Conservation (phyloP, 2,113 vertebrate genomes). For the Acinonyx jubatus region DNA sequence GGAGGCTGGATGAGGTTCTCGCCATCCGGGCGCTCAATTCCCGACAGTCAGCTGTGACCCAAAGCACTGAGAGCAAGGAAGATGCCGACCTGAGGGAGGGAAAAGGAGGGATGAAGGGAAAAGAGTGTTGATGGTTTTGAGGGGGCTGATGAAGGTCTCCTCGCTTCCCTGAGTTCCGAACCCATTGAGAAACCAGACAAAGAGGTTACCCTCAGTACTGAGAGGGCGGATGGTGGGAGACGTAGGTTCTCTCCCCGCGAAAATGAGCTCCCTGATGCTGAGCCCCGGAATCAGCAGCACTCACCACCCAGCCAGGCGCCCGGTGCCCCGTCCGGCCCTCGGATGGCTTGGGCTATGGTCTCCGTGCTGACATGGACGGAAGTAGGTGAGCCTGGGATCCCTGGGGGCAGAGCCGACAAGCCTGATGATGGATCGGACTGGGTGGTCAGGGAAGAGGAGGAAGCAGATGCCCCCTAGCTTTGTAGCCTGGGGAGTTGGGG, state of each 20-base stretch:
- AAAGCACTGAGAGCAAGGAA: too few relatives aligned
- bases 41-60: too few relatives aligned
- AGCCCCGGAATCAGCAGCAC: accelerated
- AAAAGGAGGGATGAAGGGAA: too few relatives aligned
- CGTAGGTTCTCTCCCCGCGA: not conserved
- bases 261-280: not conserved
- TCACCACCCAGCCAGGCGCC: not conserved
- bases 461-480: not conserved
- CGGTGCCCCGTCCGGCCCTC: not conserved
- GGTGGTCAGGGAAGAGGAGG: not conserved
- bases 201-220: not conserved
- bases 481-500: not conserved
- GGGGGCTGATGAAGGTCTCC: not conserved
- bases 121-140: not conserved
- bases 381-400: not conserved
- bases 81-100: too few relatives aligned
- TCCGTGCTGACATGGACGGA: not conserved
- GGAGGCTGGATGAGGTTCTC: too few relatives aligned
- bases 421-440: not conserved
- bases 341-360: not conserved
- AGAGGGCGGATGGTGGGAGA: not conserved
- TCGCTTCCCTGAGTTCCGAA: not conserved
- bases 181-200: not conserved
- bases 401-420: not conserved
- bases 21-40: too few relatives aligned